These are phyloP conservation scores for Monochamus alternatus DNA, from an alignment of 2,888 invertebrate genomes.

Conservation along the genomic window DNA sequence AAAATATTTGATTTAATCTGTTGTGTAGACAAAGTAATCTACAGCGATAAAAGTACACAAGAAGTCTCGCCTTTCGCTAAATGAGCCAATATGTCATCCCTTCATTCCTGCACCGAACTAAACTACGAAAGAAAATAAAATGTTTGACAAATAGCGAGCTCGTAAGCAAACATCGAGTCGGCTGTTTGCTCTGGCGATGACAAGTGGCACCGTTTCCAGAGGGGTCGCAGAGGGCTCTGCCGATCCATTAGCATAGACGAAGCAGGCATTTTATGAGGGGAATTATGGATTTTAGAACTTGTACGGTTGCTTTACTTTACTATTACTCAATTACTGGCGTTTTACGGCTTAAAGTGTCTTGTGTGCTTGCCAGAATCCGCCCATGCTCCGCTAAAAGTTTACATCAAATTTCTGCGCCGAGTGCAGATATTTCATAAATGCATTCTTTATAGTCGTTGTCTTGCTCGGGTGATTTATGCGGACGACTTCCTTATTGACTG, in stretches of 20 bases:
- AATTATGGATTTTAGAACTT: slow-evolving; percentile 60
- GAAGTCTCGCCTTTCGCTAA: slow-evolving; percentile 67
- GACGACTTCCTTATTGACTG: slow-evolving; percentile 24
- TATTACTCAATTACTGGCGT: slow-evolving; percentile 56
- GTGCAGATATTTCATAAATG: slow-evolving; percentile 30
- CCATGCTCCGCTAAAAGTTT: slow-evolving; percentile 26
- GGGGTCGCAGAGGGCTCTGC: slow-evolving; percentile 55
- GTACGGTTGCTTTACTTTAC: slow-evolving; percentile 52
- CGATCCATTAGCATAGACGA: slow-evolving; percentile 64
- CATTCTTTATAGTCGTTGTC: slow-evolving; percentile 28
- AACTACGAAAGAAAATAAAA: slow-evolving; percentile 69
- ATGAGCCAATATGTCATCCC: slow-evolving; percentile 68
- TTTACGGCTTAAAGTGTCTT: slow-evolving; percentile 45
- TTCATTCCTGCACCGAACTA: slow-evolving; percentile 58
- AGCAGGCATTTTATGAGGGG: slow-evolving; percentile 58
- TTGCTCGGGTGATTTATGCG: slow-evolving; percentile 9
- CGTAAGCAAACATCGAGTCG: slow-evolving; percentile 69
- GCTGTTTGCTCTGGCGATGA: slow-evolving; percentile 69
- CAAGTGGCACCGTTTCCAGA: slow-evolving; percentile 65
- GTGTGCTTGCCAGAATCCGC: slow-evolving; percentile 36
- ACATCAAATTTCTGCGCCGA: slow-evolving; percentile 19
- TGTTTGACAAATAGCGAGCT: slow-evolving; percentile 70
- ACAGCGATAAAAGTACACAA: slow-evolving; percentile 70
- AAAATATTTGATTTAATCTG: slow-evolving; percentile 72
- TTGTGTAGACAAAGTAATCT: slow-evolving; percentile 71